Percentiles rank a stretch among this genome's conserved stretches.
Conservation (phyloP, 2,113 vertebrate genomes). For the Alexandromys fortis region DNA sequence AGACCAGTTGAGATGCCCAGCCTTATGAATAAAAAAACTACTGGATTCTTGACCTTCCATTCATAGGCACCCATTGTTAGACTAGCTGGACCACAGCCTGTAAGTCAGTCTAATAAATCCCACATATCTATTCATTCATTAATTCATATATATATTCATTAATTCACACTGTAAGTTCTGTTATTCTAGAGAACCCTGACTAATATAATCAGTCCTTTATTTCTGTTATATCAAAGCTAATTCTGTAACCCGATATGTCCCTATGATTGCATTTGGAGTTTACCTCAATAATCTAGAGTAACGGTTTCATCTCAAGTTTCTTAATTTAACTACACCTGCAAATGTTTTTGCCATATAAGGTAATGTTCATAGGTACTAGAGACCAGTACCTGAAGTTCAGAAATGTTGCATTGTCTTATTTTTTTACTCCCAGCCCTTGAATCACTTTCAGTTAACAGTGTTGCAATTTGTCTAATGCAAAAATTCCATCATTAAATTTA, state of each 20-base stretch:
- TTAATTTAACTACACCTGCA: neutral
- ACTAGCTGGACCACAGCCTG: neutral
- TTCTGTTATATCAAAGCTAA: neutral
- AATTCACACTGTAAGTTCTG: neutral
- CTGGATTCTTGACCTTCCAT: neutral
- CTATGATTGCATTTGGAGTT: neutral
- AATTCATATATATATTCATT: neutral
- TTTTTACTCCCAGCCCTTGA: neutral
- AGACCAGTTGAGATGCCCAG: neutral
- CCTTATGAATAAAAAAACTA: neutral
- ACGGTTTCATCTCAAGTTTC: neutral
- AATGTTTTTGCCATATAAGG: neutral
- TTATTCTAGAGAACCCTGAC: neutral
- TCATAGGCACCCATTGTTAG: neutral
- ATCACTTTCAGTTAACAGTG: neutral
- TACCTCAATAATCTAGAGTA: neutral
- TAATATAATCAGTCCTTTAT: neutral
- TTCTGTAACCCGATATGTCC: neutral
- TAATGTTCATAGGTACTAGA: neutral
- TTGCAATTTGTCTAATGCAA: conserved; percentile 37
- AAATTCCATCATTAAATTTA: conserved; percentile 33
- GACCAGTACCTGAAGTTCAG: neutral
- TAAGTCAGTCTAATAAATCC: neutral
- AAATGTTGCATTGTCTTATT: neutral
- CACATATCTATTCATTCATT: neutral